Base-by-base conservation (phyloP, 2,888 invertebrate species). In the Oeneis ivallda region DNA sequence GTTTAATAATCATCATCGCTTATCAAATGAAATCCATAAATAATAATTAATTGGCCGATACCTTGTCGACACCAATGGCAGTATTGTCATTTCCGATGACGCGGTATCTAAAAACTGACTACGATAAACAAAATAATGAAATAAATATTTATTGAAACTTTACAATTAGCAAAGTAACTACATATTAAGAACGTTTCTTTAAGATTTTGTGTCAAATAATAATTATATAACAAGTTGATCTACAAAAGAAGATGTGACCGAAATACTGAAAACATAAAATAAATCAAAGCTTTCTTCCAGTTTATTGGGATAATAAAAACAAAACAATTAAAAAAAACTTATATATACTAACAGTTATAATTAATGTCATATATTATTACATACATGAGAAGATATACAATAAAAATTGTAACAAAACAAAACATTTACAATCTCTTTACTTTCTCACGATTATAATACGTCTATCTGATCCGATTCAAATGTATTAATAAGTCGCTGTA, bases 381-480 rank as follows among this genome's bases (percentile, higher is more conserved):
- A 26, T 26, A 26, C n/a, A n/a, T n/a, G n/a, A n/a, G n/a, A n/a
- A n/a, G n/a, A n/a, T n/a, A n/a, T n/a, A n/a, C n/a, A n/a, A n/a
- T n/a, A n/a, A n/a, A n/a, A n/a, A n/a, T n/a, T n/a, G n/a, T n/a
- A n/a, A n/a, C n/a, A 26, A 26, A 26, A 26, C 26, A 26, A 26
- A n/a, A 26, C 26, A 26, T 26, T 26, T 26, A 5, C 26, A 26
- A 13, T 10, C 17, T 47, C 32, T 43, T 62, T 61, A 58, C 64
- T 64, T 67, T 64, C 62, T 62, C 62, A 65, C 65, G 67, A 41
- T 54, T 64, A n/a, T n/a, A n/a, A n/a, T n/a, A 52, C 67, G 62
- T 66, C 69, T 62, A 64, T 47, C 32, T 68, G 56, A 65, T 62
- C 58, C 47, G 52, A 60, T 63, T 65, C 56, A 53, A 61, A 52